phyloP scores from a whole-genome alignment of 2,888 invertebrate genomes.

The Parnassius smintheus region DNA sequence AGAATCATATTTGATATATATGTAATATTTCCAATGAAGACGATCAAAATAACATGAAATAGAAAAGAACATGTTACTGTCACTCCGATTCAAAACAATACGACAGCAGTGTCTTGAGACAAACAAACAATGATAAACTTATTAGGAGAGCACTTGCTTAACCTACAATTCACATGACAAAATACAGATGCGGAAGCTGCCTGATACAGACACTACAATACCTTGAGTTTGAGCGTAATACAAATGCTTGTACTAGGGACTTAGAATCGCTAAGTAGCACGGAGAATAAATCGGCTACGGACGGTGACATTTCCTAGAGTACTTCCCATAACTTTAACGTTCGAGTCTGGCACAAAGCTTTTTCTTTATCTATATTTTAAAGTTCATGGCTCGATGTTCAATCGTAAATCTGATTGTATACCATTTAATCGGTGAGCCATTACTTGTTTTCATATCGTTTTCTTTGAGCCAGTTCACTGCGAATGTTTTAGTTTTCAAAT shows the following conservation, averaged over 20 bases:
- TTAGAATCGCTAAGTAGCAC: slow-evolving; percentile 4
- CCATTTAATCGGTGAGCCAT: slow-evolving; percentile 28
- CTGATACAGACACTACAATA: slow-evolving; percentile 21
- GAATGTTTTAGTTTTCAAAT: slow-evolving; percentile 6
- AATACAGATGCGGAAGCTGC: slow-evolving; percentile 20
- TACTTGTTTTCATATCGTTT: slow-evolving; percentile 23
- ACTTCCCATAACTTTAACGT: slow-evolving; percentile 6
- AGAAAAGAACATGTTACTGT: neutral
- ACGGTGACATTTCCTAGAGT: slow-evolving; percentile 16
- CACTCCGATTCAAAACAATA: slow-evolving; percentile 15
- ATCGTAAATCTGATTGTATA: slow-evolving; percentile 33
- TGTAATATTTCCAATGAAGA: too few species aligned
- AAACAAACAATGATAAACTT: slow-evolving; percentile 18
- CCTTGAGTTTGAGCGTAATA: slow-evolving; percentile 17
- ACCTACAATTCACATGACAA: slow-evolving; percentile 25
- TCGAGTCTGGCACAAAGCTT: slow-evolving; percentile 1
- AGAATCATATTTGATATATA: too few species aligned
- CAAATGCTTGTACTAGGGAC: slow-evolving; percentile 12
- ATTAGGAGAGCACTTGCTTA: slow-evolving; percentile 18
- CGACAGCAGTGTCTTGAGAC: slow-evolving; percentile 9
- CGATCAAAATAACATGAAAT: too few species aligned
- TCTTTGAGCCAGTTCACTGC: slow-evolving; percentile 25
- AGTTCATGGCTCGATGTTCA: slow-evolving; percentile 17
- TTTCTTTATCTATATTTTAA: slow-evolving; percentile 25
- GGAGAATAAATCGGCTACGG: slow-evolving; percentile 13